These are phyloP conservation scores for Opisthograptis luteolata DNA, from an alignment of 2,888 invertebrate species.

Conservation along the genomic window DNA sequence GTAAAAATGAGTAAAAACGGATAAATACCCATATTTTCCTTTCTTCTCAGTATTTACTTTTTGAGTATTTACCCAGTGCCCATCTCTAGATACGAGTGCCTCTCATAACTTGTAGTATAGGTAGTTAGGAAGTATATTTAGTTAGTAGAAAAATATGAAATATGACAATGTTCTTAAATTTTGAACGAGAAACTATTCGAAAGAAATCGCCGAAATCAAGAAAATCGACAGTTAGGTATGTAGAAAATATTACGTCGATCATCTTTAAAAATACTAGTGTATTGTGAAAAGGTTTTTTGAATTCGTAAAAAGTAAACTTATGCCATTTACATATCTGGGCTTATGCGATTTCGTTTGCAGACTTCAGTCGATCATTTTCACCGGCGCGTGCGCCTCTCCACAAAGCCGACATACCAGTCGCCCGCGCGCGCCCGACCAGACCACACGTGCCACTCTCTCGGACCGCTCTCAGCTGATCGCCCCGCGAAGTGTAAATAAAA, in stretches of 20 bases:
- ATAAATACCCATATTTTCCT: too few species aligned
- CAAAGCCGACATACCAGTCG: constrained; percentile 52
- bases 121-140: background rate
- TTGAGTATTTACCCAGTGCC: too few species aligned
- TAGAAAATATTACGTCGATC: too few species aligned
- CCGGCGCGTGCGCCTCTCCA: constrained; percentile 43
- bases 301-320: too few species aligned
- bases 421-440: constrained; percentile 53
- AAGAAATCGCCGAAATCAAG: too few species aligned
- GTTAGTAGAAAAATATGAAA: background rate
- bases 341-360: constrained; percentile 41
- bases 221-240: too few species aligned
- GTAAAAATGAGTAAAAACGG: too few species aligned
- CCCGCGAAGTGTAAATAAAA: constrained; percentile 58
- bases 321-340: too few species aligned
- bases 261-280: too few species aligned
- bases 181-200: too few species aligned
- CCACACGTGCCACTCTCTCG: constrained; percentile 43
- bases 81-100: too few species aligned
- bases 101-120: background rate
- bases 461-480: constrained; percentile 43
- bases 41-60: too few species aligned
- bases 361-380: constrained; percentile 55
- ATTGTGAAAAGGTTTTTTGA: background rate
- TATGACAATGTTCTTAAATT: background rate